phyloP scores from a whole-genome alignment of 2,113 vertebrate genomes.

The Raphicerus campestris region DNA sequence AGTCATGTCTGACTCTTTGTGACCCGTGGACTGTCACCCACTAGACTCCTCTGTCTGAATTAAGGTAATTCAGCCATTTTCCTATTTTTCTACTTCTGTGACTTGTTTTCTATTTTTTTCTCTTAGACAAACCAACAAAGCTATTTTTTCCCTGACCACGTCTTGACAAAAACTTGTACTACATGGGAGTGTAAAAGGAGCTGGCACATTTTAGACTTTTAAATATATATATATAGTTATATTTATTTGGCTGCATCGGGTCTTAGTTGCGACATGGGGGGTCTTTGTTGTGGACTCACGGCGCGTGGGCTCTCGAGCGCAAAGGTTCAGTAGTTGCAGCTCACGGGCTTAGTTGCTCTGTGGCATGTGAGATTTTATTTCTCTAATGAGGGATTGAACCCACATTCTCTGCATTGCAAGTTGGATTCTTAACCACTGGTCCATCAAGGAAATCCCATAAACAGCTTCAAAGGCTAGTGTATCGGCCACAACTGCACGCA shows the following conservation, averaged over 20 bases:
- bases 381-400: neutral
- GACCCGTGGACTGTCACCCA: neutral
- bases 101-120: neutral
- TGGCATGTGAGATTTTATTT: neutral
- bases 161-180: conserved; percentile 40
- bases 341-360: neutral
- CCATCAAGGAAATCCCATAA: neutral
- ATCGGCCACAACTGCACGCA: conserved; percentile 29
- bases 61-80: neutral
- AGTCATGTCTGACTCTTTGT: neutral
- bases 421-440: neutral
- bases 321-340: neutral
- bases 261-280: neutral
- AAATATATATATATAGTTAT: neutral
- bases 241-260: neutral
- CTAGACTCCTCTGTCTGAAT: neutral
- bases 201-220: conserved; percentile 52
- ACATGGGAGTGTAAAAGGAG: conserved; percentile 58
- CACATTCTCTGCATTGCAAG: neutral
- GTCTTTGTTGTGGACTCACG: neutral
- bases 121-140: neutral
- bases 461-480: conserved; percentile 13
- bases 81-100: neutral
- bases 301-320: fast-evolving
- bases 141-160: neutral